These are phyloP conservation scores for Euclidia mi DNA, from an alignment of 2,888 invertebrate genomes.

Conservation along the genomic window DNA sequence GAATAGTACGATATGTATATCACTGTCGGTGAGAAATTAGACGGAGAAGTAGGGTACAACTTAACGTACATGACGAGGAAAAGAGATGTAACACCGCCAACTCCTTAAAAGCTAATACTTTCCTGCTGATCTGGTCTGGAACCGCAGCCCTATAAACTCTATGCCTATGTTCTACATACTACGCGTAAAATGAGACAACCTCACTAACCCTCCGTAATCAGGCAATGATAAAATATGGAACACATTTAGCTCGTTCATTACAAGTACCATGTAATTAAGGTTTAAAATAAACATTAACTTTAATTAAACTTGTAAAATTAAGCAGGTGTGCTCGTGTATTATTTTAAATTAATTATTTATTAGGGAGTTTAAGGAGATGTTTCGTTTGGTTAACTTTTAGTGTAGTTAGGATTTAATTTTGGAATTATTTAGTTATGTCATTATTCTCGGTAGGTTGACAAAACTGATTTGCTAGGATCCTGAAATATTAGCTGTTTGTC, in stretches of 20 bases:
- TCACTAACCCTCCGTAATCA: background rate
- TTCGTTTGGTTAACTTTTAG: slow-evolving; percentile 1
- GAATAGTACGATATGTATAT: no score
- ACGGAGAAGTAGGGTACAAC: no score
- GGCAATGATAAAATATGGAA: slow-evolving; percentile 25
- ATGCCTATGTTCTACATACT: no score
- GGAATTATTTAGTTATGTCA: background rate
- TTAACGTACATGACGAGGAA: no score
- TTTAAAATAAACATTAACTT: slow-evolving; percentile 45
- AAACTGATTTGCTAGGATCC: no score
- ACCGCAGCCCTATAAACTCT: no score
- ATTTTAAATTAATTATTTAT: slow-evolving; percentile 12
- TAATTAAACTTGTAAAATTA: slow-evolving; percentile 54
- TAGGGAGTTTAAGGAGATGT: background rate
- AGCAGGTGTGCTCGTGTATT: slow-evolving; percentile 32
- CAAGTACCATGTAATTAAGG: slow-evolving; percentile 35
- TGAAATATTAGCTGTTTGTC: no score
- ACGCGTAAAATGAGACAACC: background rate
- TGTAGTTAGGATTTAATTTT: background rate
- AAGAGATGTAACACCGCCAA: no score
- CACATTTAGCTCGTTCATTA: slow-evolving; percentile 30
- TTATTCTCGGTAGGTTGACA: no score
- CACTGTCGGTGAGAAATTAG: no score
- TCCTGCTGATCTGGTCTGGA: no score
- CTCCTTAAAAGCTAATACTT: no score